Percentiles rank a stretch among this genome's conserved stretches.
Evolutionary conservation across 2,888 invertebrate species (phyloP).

Genomic region (Hyppa rectilinea): DNA sequence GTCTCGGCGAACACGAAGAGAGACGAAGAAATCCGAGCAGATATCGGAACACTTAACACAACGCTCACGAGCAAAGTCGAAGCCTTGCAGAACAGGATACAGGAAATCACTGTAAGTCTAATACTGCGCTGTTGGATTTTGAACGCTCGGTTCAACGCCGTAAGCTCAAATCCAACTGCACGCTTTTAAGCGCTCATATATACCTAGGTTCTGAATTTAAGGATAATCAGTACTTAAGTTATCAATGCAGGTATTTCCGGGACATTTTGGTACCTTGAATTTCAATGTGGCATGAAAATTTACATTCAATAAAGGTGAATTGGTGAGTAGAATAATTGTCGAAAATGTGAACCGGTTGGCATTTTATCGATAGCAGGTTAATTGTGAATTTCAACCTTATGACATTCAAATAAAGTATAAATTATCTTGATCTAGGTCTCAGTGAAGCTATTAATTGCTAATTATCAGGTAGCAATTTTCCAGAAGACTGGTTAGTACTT

Average conservation of each 20-base stretch:
- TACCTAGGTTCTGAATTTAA: conserved; percentile 6
- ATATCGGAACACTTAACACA: conserved; percentile 76
- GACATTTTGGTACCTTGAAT: conserved; percentile 45
- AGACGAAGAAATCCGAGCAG: conserved; percentile 77
- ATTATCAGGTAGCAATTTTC: too few species aligned
- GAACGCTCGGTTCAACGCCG: neutral
- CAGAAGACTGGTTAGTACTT: neutral
- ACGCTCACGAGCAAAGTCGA: conserved; percentile 80
- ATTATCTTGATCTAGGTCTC: neutral
- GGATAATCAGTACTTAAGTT: conserved; percentile 22
- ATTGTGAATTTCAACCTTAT: conserved; percentile 7
- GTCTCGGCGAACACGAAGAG: conserved; percentile 75
- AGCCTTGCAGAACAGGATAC: conserved; percentile 79
- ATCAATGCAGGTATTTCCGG: conserved; percentile 17
- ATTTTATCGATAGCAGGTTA: neutral
- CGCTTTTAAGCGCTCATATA: neutral
- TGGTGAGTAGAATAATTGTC: conserved; percentile 39
- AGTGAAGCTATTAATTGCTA: neutral
- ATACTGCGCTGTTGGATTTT: neutral
- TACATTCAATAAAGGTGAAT: conserved; percentile 43
- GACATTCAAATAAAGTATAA: neutral
- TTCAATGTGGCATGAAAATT: conserved; percentile 38
- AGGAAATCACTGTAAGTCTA: conserved; percentile 80
- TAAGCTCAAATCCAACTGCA: neutral
- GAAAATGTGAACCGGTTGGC: conserved; percentile 23